Percentiles rank a stretch among this genome's conserved stretches.
Conservation (phyloP, 2,113 vertebrate species). For the Limnothrissa miodon region DNA sequence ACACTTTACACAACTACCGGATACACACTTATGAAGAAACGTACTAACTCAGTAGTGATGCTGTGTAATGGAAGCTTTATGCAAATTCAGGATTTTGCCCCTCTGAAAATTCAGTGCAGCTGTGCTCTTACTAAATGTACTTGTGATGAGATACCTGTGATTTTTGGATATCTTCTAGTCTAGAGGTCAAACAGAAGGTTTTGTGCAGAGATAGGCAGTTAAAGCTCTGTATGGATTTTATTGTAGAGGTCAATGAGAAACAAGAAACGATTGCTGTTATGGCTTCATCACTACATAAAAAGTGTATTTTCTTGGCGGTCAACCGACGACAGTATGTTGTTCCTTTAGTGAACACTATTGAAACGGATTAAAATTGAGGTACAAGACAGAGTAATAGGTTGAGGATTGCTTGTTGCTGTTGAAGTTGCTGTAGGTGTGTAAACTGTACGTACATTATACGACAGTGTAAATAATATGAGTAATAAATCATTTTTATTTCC, state of each 20-base stretch:
- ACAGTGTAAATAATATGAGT: too few species aligned
- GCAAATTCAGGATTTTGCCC: neutral
- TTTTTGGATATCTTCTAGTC: neutral
- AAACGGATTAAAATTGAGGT: neutral
- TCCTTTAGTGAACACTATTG: neutral
- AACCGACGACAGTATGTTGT: neutral
- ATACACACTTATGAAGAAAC: neutral
- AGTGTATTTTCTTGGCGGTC: neutral
- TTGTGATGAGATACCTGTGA: neutral
- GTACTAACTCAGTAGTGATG: neutral
- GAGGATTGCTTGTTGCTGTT: too few species aligned
- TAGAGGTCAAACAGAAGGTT: neutral
- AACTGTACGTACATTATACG: too few species aligned
- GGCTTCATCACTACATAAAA: neutral
- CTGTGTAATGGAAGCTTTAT: neutral
- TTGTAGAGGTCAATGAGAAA: neutral
- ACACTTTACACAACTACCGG: neutral
- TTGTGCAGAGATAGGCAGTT: neutral
- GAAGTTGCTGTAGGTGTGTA: too few species aligned
- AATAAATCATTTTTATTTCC: too few species aligned
- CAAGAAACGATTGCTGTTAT: neutral
- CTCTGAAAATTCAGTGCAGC: neutral
- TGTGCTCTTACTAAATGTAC: neutral
- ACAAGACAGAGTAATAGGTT: too few species aligned
- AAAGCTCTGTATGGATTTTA: neutral